Percentiles rank a stretch among this genome's conserved stretches.
Conservation (phyloP, 2,113 vertebrate species). For the Prunella fulvescens region DNA sequence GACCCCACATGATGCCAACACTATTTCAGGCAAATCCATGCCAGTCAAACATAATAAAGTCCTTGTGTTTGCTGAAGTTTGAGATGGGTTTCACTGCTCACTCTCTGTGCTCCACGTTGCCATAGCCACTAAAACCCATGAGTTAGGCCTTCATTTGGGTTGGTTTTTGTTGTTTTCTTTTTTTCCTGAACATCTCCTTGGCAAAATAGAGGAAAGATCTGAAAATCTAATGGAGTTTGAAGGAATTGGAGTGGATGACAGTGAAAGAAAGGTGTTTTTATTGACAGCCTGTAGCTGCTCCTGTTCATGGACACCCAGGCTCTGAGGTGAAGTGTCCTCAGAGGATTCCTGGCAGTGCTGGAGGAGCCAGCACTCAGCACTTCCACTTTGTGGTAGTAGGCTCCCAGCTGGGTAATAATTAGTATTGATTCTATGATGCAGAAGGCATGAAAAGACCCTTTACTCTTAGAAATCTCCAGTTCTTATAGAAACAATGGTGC, state of each 20-base stretch:
- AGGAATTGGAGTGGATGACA: background rate
- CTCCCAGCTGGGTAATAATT: no score
- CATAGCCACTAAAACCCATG: background rate
- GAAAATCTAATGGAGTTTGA: background rate
- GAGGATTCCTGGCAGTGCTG: background rate
- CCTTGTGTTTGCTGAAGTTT: background rate
- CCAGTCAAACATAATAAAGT: background rate
- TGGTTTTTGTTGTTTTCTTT: background rate
- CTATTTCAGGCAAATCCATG: background rate
- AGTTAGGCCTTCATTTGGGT: background rate
- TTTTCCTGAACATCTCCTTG: background rate
- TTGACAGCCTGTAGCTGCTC: background rate
- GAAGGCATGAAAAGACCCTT: no score
- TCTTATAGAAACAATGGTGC: no score
- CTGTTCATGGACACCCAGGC: background rate
- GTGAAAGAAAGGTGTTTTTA: background rate
- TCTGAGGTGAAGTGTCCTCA: background rate
- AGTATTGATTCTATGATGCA: no score
- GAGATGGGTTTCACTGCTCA: background rate
- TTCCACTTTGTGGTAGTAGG: background rate
- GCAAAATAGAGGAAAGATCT: background rate
- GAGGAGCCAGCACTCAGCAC: background rate
- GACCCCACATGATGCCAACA: background rate
- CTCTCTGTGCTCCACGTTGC: background rate
- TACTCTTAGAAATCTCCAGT: no score